phyloP scores from a whole-genome alignment of 2,888 invertebrate genomes.

The Sinopyrophorus schimmeli region DNA sequence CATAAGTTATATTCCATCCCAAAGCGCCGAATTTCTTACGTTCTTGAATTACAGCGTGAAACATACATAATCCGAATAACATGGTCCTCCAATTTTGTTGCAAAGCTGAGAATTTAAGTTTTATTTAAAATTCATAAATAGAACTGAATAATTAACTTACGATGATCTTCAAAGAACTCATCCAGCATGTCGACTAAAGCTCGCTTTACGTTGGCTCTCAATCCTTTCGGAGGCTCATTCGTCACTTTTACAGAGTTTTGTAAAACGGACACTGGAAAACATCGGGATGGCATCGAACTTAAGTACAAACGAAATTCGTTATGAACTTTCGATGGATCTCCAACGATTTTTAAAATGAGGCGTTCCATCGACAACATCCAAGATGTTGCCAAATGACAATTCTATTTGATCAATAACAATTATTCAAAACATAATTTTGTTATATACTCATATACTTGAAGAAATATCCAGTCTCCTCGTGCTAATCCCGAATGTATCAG shows the following conservation, averaged over 20 bases:
- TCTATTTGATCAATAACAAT: slow-evolving; percentile 59
- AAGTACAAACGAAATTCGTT: slow-evolving; percentile 79
- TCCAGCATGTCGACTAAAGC: slow-evolving; percentile 78
- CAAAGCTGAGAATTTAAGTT: slow-evolving; percentile 55
- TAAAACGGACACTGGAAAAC: slow-evolving; percentile 87
- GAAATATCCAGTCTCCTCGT: slow-evolving; percentile 85
- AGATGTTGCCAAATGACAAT: slow-evolving; percentile 90
- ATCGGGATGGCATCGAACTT: slow-evolving; percentile 85
- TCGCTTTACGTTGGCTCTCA: slow-evolving; percentile 84
- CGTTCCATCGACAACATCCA: slow-evolving; percentile 89
- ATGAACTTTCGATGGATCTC: slow-evolving; percentile 68
- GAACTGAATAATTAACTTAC: slow-evolving; percentile 53
- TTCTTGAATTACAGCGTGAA: slow-evolving; percentile 92
- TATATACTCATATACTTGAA: slow-evolving; percentile 64
- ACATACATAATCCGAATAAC: slow-evolving; percentile 84
- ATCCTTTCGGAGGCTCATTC: slow-evolving; percentile 91
- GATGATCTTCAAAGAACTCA: slow-evolving; percentile 79
- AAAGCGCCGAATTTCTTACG: slow-evolving; percentile 88
- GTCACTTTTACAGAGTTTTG: slow-evolving; percentile 94
- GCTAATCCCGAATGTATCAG: slow-evolving; percentile 72
- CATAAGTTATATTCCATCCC: slow-evolving; percentile 93
- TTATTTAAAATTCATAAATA: not conserved
- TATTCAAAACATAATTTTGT: slow-evolving; percentile 36
- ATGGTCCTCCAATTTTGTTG: slow-evolving; percentile 72
- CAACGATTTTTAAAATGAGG: slow-evolving; percentile 71